Evolutionary conservation across 2,113 vertebrate species (phyloP).

Genomic region (Synchiropus splendidus): DNA sequence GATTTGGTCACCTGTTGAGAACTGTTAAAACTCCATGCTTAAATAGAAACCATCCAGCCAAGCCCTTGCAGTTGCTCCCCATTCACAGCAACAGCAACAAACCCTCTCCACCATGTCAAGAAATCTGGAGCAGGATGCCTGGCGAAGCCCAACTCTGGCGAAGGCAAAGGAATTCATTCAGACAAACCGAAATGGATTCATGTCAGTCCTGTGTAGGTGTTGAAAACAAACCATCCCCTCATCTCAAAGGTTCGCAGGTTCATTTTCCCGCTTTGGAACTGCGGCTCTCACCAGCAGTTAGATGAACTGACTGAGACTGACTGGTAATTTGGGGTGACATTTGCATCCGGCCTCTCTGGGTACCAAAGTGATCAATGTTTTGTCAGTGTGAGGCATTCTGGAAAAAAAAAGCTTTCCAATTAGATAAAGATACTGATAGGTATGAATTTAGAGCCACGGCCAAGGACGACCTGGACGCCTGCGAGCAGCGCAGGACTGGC

Average conservation of each 20-base stretch:
- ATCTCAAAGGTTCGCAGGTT: constrained; percentile 38
- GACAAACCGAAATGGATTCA: constrained; percentile 14
- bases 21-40: too few relatives aligned
- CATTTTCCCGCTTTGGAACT: constrained; percentile 46
- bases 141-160: neutral
- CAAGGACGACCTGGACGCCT: constrained; percentile 28
- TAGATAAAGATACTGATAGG: constrained; percentile 51
- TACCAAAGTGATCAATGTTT: constrained; percentile 49
- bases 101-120: too few relatives aligned
- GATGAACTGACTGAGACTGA: constrained; percentile 52
- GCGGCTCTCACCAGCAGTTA: constrained; percentile 40
- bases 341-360: constrained; percentile 52
- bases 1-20: too few relatives aligned
- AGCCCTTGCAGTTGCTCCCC: too few relatives aligned
- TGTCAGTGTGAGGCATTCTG: constrained; percentile 39
- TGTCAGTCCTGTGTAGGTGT: constrained; percentile 22
- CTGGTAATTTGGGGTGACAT: constrained; percentile 61
- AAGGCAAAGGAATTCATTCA: constrained; percentile 20
- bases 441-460: constrained; percentile 33
- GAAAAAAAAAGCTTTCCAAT: constrained; percentile 32
- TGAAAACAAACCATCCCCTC: constrained; percentile 39
- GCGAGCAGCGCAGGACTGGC: constrained; percentile 18
- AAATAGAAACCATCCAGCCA: too few relatives aligned
- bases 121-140: too few relatives aligned
- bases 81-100: too few relatives aligned